Evolutionary conservation across 2,888 invertebrate genomes (phyloP), one percentile per base, ranked within the genome.

Genomic region (Carpatolechia fugitivella): DNA sequence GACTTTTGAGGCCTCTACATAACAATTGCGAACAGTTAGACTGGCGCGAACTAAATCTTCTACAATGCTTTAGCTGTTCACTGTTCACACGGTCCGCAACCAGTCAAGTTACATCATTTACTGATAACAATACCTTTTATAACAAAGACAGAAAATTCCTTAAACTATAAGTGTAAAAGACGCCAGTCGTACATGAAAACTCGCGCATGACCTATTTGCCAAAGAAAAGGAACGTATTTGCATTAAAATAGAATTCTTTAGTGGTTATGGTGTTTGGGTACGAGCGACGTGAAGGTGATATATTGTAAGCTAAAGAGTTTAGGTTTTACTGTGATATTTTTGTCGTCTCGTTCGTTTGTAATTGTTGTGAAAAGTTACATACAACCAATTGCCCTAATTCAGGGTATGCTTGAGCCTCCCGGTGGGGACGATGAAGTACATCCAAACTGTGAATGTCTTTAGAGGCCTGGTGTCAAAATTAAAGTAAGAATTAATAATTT

Each of bases 231-330:
- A 55, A 35, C 29, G 13, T 24, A 58, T 58, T 58, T 38, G 30
- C 58, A 58, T 58, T 14, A 46, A 16, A 56, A 58, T 53, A 51
- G 56, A 40, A 58, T 56, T 58, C 51, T 58, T 48, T 24, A 30
- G 50, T 29, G 36, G 36, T 33, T 52, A 48, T 33, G 47, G 55
- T 52, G 54, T 57, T 55, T 57, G 49, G 57, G 1, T 41, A n/a
- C 18, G 10, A 41, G 20, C 8, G 41, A 41, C 18, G 18, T 20
- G 20, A 41, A 41, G 20, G 18, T 41, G 41, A 41, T 20, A 33
- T 33, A 20, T 24, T 41, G 41, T 41, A 41, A 41, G 41, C 18
- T 5, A 33, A 33, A 33, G 33, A 41, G 41, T 16, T 13, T 40
- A 16, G 40, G 40, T 40, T 40, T n/a, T 40, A 13, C 40, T 40